phyloP scores from a whole-genome alignment of 2,113 vertebrate genomes.

The Struthio camelus region DNA sequence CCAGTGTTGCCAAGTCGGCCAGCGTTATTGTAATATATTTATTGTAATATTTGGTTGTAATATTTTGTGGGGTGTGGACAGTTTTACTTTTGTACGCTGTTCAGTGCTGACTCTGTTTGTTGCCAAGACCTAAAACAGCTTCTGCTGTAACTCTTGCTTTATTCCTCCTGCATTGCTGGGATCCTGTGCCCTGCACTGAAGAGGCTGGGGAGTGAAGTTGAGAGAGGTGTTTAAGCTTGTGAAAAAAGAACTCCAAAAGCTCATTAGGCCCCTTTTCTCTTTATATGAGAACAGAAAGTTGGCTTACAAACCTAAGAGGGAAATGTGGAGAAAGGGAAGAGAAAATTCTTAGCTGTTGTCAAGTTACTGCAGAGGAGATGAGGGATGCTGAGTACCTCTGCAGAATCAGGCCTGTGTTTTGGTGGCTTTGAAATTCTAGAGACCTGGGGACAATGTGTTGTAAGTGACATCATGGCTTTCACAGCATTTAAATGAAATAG shows the following conservation, averaged over 20 bases:
- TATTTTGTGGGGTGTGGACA: neutral
- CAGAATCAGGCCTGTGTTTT: neutral
- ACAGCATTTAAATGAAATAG: neutral
- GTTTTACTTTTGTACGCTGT: neutral
- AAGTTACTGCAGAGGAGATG: fast-evolving
- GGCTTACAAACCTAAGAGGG: constrained; percentile 4
- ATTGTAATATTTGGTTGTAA: too few species aligned
- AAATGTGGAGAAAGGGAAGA: constrained; percentile 34
- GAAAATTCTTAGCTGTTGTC: neutral
- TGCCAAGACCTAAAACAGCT: neutral
- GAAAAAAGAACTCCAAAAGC: neutral
- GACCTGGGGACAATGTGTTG: neutral
- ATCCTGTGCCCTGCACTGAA: neutral
- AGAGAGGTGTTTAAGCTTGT: neutral
- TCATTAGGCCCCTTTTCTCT: neutral
- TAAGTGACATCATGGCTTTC: neutral
- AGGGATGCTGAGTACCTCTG: neutral
- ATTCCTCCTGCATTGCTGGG: fast-evolving
- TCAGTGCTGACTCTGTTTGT: neutral
- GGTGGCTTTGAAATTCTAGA: neutral
- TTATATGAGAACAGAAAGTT: constrained; percentile 53
- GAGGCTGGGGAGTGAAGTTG: neutral
- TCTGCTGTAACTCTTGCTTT: fast-evolving
- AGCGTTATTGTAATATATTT: neutral
- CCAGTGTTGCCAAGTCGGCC: neutral